These are phyloP conservation scores for Drosophila buzzatii DNA, from an alignment of 2,888 invertebrate genomes.

Conservation along the genomic window DNA sequence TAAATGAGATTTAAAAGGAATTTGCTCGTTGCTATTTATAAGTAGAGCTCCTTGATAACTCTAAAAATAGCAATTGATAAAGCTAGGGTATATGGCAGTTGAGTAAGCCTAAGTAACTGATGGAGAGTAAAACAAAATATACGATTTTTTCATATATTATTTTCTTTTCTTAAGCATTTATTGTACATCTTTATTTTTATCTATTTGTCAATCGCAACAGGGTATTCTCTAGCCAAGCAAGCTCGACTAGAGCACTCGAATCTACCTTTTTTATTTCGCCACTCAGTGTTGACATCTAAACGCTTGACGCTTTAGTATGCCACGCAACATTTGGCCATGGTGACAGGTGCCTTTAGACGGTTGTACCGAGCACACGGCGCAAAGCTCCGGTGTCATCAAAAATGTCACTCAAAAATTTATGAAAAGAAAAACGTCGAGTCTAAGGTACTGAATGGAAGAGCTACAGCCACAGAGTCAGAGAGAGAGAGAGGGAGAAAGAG, in stretches of 20 bases:
- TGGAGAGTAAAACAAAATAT: no score
- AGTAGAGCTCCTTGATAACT: no score
- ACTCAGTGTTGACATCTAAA: slow-evolving; percentile 73
- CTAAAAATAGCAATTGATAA: not conserved
- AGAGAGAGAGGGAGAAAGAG: no score
- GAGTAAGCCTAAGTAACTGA: not conserved
- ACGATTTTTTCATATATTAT: not conserved
- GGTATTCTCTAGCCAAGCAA: not conserved
- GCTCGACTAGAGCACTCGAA: not conserved
- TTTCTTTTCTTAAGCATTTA: no score
- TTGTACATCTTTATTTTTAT: not conserved
- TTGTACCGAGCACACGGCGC: slow-evolving; percentile 48
- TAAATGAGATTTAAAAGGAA: not conserved
- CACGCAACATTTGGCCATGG: slow-evolving; percentile 79
- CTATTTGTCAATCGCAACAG: not conserved
- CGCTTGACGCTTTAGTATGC: slow-evolving; percentile 78
- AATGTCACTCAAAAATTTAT: slow-evolving; percentile 83
- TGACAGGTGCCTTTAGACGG: slow-evolving; percentile 81
- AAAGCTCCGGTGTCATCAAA: slow-evolving; percentile 82
- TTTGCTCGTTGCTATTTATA: not conserved
- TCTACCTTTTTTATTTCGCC: slow-evolving; percentile 12
- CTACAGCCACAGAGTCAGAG: not conserved
- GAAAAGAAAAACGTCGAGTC: slow-evolving; percentile 74
- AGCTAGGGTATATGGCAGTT: not conserved
- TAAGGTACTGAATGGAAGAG: slow-evolving; percentile 5